Conservation (phyloP, 2,113 vertebrate species). For the Coturnix japonica region DNA sequence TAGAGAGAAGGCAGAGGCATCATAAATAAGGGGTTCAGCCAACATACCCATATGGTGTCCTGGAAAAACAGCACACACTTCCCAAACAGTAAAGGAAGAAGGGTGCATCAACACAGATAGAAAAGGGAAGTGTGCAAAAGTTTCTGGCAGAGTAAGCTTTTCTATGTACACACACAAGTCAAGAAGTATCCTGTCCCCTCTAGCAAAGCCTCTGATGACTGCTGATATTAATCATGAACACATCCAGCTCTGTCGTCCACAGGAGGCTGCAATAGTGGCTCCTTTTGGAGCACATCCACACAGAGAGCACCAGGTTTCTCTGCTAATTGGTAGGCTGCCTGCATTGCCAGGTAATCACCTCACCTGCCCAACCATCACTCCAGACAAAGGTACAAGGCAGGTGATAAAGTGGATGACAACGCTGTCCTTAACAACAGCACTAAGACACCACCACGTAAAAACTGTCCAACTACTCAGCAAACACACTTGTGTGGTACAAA, state of each 20-base stretch:
- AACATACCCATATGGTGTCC: not conserved
- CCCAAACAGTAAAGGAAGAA: not conserved
- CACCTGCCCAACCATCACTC: not conserved
- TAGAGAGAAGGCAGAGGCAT: not conserved
- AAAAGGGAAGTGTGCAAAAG: not conserved
- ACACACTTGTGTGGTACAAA: not conserved
- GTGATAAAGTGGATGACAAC: too few relatives aligned
- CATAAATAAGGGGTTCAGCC: not conserved
- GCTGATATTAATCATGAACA: not conserved
- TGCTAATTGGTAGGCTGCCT: not conserved
- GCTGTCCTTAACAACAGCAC: not conserved
- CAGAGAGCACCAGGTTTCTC: not conserved
- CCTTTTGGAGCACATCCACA: not conserved
- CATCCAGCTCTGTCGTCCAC: not conserved
- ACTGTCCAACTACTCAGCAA: not conserved
- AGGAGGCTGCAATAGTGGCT: not conserved
- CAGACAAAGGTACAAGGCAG: not conserved
- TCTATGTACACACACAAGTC: not conserved
- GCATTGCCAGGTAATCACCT: too few relatives aligned
- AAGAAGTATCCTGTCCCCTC: not conserved
- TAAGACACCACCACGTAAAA: rapidly evolving
- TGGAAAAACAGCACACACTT: not conserved
- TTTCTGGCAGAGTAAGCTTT: not conserved
- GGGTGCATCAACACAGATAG: not conserved
- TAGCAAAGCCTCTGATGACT: not conserved